Base-by-base conservation (phyloP, 2,113 vertebrate species). In the Oostethus manadensis region DNA sequence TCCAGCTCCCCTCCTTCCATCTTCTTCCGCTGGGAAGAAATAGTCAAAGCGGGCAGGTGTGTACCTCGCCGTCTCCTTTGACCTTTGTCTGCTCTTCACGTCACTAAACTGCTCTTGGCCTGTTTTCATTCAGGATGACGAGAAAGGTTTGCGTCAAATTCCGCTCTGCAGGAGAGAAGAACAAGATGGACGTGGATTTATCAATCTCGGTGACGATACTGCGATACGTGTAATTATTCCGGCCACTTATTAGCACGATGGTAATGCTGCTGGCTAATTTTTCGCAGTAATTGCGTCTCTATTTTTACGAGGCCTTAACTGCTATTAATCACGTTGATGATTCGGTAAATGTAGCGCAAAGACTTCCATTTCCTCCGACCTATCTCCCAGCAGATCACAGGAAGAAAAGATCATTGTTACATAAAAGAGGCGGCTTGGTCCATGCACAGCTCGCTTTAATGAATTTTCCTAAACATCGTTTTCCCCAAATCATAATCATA, bases 181-280 rank as follows among this genome's bases (percentile, higher is more conserved):
- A 89, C 78, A 76, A 89, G 81, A 84, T 85, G 82, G 80, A 88
- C 73, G 54, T 81, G 77, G 80, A 86, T 87, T 88, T 89, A 89
- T 89, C 89, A 89, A 88, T 90, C 86, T 87, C 75, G 60, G 75
- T 84, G 88, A 86, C 89, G 88, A 88, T 84, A 82, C 84, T 69
- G 88, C 73, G 67, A 84, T 88, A 90, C 86, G 89, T 86, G 87
- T 88, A 90, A 89, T 90, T 90, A 90, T 85, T 82, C 82, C 78
- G 81, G 60, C 70, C 82, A 78, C 82, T 88, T 90, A 88, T 89
- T 89, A 89, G 85, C 79, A 80, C 79, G 88, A 79, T 87, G 84
- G 86, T 71, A 84, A 83, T 80, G 74, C 79, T 69, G 81, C 75
- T 51, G 81, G 79, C 79, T 89, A 87, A 90, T 91, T 89, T 87